Base-by-base conservation (phyloP, 2,113 vertebrate species). In the Corydoras maculifer region DNA sequence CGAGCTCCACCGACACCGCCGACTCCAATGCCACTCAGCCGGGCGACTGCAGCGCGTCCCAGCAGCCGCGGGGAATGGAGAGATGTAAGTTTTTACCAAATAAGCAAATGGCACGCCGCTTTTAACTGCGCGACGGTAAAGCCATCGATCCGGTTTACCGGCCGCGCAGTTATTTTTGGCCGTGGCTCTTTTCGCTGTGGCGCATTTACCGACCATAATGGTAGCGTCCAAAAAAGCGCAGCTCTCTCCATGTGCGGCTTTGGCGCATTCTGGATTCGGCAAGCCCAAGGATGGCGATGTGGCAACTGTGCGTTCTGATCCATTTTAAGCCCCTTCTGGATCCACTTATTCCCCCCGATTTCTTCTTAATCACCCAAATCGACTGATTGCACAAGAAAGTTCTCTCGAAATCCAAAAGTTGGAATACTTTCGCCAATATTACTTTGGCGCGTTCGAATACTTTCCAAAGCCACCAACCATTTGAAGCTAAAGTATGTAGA, bases 1-100 rank as follows among this genome's bases (percentile, higher is more conserved):
- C 83, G 75, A 82, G 76, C 81, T 89, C 90, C 84, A 79, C 87
- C 86, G 80, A 86, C 87, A 89, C 87, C 85, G 80, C 83, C 77
- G 81, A 78, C 82, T 90, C 90, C 89, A 88, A 91, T 91, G 90
- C 90, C 90, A 91, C 88, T 88, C 91, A 88, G 87, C 90, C 86
- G 84, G 90, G 87, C 86, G 92, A 92, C 87, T 90, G 88, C 85
- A 88, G 85, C 82, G 87, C 83, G 82, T 88, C 88, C 86, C 66
- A 68, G 66, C 89, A 90, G 77, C 85, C 88, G 84, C 88, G 87
- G 89, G 89, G 86, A 84, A 90, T 90, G 90, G 88, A 91, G 82
- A 90, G 89, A 89, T 90, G 90, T 91, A 75, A 91, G 90, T 91
- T 59, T 63, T 62, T 30, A n/a, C 15, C 54, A 13, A n/a, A 12